Conservation (phyloP, 2,888 invertebrate species). For the Lapara coniferarum region DNA sequence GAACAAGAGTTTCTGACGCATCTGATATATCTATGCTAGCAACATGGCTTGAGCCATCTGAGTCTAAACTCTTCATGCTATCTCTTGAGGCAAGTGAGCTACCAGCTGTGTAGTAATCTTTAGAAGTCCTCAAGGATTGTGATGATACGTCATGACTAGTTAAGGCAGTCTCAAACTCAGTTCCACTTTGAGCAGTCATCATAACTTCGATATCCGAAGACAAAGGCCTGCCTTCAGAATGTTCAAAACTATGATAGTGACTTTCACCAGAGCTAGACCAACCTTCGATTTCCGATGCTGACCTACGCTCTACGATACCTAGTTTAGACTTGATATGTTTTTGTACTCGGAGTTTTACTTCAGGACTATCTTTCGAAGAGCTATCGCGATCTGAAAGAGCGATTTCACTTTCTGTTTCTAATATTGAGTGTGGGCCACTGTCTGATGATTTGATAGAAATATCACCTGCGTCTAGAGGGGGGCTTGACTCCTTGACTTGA, state of each 20-base stretch:
- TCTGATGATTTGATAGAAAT: conserved; percentile 75
- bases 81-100: conserved; percentile 95
- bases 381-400: conserved; percentile 72
- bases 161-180: conserved; percentile 93
- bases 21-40: conserved; percentile 96
- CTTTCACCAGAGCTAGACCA: conserved; percentile 95
- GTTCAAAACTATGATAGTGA: conserved; percentile 94
- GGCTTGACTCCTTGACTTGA: conserved; percentile 71
- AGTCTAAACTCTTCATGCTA: conserved; percentile 95
- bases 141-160: conserved; percentile 91
- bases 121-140: conserved; percentile 88
- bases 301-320: conserved; percentile 85
- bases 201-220: conserved; percentile 95
- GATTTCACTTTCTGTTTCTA: conserved; percentile 79
- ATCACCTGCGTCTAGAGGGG: conserved; percentile 70
- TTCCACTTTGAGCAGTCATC: conserved; percentile 88
- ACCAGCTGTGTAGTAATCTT: conserved; percentile 93
- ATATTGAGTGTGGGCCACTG: conserved; percentile 79
- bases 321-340: conserved; percentile 78
- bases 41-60: conserved; percentile 94
- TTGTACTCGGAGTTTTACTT: conserved; percentile 72
- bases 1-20: conserved; percentile 95
- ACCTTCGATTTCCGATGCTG: conserved; percentile 90
- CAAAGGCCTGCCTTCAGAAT: conserved; percentile 90
- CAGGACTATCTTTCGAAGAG: conserved; percentile 76